phyloP scores from a whole-genome alignment of 2,113 vertebrate genomes.

The Silurus glanis region DNA sequence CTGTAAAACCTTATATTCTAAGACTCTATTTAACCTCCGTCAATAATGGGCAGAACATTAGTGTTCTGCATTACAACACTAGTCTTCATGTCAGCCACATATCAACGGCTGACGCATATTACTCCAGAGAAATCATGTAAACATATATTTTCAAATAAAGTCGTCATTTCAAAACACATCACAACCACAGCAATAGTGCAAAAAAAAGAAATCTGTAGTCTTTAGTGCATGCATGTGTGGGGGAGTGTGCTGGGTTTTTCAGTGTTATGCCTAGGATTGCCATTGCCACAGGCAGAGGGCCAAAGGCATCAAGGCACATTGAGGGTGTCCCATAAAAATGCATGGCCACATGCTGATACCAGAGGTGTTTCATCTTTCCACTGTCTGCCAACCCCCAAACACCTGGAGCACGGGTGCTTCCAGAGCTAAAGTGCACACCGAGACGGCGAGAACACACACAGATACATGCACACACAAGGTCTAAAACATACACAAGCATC shows the following conservation, averaged over 20 bases:
- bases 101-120: not conserved
- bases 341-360: conserved; percentile 71
- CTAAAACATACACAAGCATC: conserved; percentile 28
- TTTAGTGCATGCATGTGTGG: conserved; percentile 19
- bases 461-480: not conserved
- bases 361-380: conserved; percentile 63
- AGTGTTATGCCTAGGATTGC: conserved; percentile 59
- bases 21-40: too few relatives aligned
- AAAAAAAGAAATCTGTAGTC: conserved; percentile 5
- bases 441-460: conserved; percentile 26
- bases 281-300: conserved; percentile 60
- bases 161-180: not conserved
- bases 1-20: not conserved
- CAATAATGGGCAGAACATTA: not conserved
- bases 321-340: conserved; percentile 69
- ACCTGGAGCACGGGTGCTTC: conserved; percentile 63
- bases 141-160: not conserved
- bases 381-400: conserved; percentile 65
- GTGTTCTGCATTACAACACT: too few relatives aligned
- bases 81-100: not conserved
- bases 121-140: not conserved
- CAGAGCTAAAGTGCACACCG: conserved; percentile 43
- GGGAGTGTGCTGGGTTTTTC: conserved; percentile 26
- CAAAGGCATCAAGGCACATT: conserved; percentile 58
- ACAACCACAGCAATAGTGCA: not conserved